Evolutionary conservation across 2,113 vertebrate genomes (phyloP).

Genomic region (Trogon melanurus): DNA sequence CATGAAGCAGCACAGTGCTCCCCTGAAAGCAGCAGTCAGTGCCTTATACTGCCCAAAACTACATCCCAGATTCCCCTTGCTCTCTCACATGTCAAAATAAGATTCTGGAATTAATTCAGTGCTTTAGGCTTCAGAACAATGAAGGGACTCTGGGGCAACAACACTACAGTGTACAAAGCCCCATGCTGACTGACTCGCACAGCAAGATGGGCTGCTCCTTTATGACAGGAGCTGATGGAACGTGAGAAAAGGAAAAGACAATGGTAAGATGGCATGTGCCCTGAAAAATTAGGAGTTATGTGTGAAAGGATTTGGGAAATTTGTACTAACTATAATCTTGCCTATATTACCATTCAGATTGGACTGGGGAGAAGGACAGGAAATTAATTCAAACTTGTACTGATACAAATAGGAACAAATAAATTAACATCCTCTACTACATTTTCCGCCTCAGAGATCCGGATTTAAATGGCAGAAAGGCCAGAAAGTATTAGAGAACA

Average conservation of each 20-base stretch:
- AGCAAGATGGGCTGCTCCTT: neutral
- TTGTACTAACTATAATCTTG: neutral
- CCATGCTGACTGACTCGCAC: neutral
- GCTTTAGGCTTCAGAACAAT: neutral
- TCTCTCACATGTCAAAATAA: neutral
- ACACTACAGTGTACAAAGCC: neutral
- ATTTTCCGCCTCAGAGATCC: constrained; percentile 43
- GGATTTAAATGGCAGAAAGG: constrained; percentile 58
- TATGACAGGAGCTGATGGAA: neutral
- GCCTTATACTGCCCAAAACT: neutral
- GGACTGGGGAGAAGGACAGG: neutral
- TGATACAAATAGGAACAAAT: neutral
- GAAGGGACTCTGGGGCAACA: neutral
- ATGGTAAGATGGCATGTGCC: neutral
- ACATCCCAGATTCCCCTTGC: neutral
- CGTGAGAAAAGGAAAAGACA: neutral
- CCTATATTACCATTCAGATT: neutral
- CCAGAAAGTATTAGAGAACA: constrained; percentile 7
- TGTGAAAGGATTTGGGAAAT: neutral
- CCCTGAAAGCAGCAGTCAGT: neutral
- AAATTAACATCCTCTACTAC: neutral
- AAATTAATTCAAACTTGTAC: neutral
- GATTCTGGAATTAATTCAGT: neutral
- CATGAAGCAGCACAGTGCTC: neutral
- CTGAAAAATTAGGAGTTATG: neutral